phyloP scores from a whole-genome alignment of 2,113 vertebrate genomes.

The Corythornis cristatus region DNA sequence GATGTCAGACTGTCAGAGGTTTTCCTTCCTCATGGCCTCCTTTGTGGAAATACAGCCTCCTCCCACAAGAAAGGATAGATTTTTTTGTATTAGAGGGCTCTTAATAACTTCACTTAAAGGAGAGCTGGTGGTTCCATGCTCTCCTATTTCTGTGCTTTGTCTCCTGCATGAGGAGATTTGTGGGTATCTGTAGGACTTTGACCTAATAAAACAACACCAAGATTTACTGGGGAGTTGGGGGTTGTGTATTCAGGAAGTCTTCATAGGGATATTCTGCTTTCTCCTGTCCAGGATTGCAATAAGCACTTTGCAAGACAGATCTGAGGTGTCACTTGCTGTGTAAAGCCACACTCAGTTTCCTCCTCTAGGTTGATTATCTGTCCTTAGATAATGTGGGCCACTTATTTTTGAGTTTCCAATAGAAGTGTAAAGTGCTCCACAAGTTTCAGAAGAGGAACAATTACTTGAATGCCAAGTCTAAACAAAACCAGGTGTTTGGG shows the following conservation, averaged over 20 bases:
- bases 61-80: background rate
- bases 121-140: background rate
- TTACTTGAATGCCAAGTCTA: background rate
- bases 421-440: background rate
- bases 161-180: background rate
- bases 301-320: background rate
- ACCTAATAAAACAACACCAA: background rate
- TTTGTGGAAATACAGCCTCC: background rate
- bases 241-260: background rate
- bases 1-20: background rate
- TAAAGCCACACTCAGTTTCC: background rate
- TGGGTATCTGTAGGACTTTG: background rate
- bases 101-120: background rate
- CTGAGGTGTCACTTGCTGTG: background rate
- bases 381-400: background rate
- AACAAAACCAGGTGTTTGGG: background rate
- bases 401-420: background rate
- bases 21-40: background rate
- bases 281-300: background rate
- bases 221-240: background rate
- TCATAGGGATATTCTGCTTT: background rate
- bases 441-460: background rate
- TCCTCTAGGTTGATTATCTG: background rate
- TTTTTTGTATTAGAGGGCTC: background rate
- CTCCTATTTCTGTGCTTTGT: background rate